Base-by-base conservation (phyloP, 2,113 vertebrate genomes). In the Callopanchax toddi region DNA sequence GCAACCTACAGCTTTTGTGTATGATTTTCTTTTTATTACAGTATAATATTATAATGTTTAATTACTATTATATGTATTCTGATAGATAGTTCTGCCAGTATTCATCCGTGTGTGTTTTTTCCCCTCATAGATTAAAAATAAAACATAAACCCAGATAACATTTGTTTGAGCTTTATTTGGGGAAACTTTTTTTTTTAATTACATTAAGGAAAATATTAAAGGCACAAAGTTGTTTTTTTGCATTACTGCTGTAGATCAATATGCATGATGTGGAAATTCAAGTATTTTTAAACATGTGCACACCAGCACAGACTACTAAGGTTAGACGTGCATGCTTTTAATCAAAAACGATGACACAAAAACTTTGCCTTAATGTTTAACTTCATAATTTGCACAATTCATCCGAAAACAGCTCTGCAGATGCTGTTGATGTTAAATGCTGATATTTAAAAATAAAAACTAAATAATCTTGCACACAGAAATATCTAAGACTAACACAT, bases 81-180 rank as follows among this genome's bases (percentile, higher is more conserved):
- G 39, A 6, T 15, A 22, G n/a, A n/a, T 20, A 10, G 6, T 23
- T 37, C 9, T 37, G 6, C 65, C 26, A 4, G 44, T 54, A 50
- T 20, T 46, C 26, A 74, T 11, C 34, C 10, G 34, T 29, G 11
- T 36, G 34, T 12, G 4, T 36, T 8, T 13, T 37, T 32, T 32
- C 4, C 8, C 29, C 4, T 32, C 8, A 32, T 8, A 66, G n/a
- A n/a, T n/a, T n/a, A n/a, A n/a, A n/a, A n/a, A 53, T 12, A 45
- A 56, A 5, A 63, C 17, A 36, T 23, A 57, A 40, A 13, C 46
- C n/a, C 10, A n/a, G 6, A 7, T 11, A 6, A 61, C 59, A 20
- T 74, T 9, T 23, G 17, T 36, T 34, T 62, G 42, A 44, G 17
- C 40, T 79, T 85, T 82, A 79, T 69, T 81, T 51, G 13, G 62